phyloP scores from a whole-genome alignment of 2,888 invertebrate genomes.

The Eubasilissa splendida region DNA sequence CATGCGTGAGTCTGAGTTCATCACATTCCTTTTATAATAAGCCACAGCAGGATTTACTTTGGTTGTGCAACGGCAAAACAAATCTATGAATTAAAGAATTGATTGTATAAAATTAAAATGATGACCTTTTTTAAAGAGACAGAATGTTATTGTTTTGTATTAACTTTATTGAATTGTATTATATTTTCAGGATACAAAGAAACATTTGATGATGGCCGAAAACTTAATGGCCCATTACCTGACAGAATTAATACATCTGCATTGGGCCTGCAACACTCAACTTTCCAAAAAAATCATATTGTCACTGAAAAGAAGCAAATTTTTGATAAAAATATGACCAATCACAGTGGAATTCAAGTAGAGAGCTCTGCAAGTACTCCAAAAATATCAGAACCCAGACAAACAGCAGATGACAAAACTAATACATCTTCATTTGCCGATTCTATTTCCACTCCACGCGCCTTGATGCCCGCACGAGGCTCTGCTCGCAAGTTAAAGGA shows the following conservation, averaged over 20 bases:
- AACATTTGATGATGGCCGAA: slow-evolving; percentile 25
- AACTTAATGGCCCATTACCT: background rate
- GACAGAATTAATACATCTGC: slow-evolving; percentile 6
- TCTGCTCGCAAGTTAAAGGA: slow-evolving; percentile 71
- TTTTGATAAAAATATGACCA: slow-evolving; percentile 20
- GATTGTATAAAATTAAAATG: too few relatives aligned
- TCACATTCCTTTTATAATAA: too few relatives aligned
- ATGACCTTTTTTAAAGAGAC: too few relatives aligned
- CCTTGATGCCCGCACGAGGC: slow-evolving; percentile 54
- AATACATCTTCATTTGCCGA: slow-evolving; percentile 50
- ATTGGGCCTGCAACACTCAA: background rate
- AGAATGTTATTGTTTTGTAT: too few relatives aligned
- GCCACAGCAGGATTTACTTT: too few relatives aligned
- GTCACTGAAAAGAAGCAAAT: slow-evolving; percentile 42
- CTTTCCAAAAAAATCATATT: slow-evolving; percentile 21
- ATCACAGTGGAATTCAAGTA: background rate
- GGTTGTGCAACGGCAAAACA: too few relatives aligned
- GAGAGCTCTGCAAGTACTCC: slow-evolving; percentile 4
- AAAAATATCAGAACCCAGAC: background rate
- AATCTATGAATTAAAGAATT: too few relatives aligned
- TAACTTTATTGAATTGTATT: background rate
- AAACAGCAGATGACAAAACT: background rate
- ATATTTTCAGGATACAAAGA: slow-evolving; percentile 30
- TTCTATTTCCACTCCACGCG: slow-evolving; percentile 52
- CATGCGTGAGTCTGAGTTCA: too few relatives aligned